Percentiles rank a stretch among this genome's conserved stretches.
phyloP scores from a whole-genome alignment of 2,113 vertebrate genomes.

The Malurus cyaneus region DNA sequence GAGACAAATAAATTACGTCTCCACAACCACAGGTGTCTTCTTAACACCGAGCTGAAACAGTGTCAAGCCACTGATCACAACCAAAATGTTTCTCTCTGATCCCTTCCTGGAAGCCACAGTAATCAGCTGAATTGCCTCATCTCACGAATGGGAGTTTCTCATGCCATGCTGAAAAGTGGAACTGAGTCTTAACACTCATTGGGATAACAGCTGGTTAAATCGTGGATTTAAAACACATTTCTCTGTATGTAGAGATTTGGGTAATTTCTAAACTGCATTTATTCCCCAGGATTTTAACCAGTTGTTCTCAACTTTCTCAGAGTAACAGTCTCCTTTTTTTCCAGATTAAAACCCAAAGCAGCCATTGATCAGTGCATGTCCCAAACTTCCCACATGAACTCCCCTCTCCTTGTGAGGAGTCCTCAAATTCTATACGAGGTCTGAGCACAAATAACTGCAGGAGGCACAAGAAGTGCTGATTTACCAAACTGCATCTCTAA shows the following conservation, averaged over 20 bases:
- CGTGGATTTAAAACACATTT: neutral
- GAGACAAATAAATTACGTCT: neutral
- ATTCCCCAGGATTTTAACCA: neutral
- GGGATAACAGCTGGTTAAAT: neutral
- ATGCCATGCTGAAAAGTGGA: neutral
- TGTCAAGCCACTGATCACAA: neutral
- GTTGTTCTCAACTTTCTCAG: neutral
- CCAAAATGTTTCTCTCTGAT: neutral
- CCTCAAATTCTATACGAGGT: neutral
- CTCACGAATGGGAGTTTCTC: fast-evolving
- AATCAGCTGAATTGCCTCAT: neutral
- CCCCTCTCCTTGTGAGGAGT: neutral
- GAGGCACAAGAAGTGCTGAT: neutral
- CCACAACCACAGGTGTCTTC: neutral
- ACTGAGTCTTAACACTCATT: neutral
- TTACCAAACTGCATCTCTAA: neutral
- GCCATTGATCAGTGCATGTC: neutral
- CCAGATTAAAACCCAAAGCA: neutral
- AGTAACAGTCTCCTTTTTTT: neutral
- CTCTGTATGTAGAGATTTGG: neutral
- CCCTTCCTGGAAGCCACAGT: neutral
- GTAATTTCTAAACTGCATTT: neutral
- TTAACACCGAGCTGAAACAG: neutral
- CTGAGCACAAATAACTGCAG: neutral
- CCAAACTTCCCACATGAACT: neutral